Evolutionary conservation across 2,113 vertebrate genomes (phyloP), one percentile per base, ranked within the genome.

Genomic region (Otis tarda): DNA sequence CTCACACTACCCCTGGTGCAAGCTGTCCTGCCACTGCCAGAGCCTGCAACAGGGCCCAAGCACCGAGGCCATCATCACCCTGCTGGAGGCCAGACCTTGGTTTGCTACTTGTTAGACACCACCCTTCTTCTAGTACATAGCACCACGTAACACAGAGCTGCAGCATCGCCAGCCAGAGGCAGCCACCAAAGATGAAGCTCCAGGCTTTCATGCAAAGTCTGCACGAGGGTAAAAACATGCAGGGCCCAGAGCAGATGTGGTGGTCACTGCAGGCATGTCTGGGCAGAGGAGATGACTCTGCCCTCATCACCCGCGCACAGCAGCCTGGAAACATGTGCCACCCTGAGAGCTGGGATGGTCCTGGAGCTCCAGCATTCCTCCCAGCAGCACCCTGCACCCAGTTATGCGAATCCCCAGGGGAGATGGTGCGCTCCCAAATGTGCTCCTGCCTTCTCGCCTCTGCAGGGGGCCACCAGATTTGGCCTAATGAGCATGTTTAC

Each of bases 371-470:
- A 47, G 68, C 39, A 9, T 22, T 59, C 5, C 7, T 70, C 10
- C 45, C 3, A 0, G 4, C 30, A 14, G 68, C 75, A 69, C 12
- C 41, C 68, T 17, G 23, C 49, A 16, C 27, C 15, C 53, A 61
- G 20, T 25, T 1, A 0, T 5, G 6, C 1, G 1, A 30, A 27
- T 45, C n/a, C 33, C 57, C 27, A 7, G 14, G 28, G 67, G 22
- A 35, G 47, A 17, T 0, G 0, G 7, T 1, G 33, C 10, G 0
- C 43, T 76, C 57, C 68, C 63, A 71, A 33, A 25, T 2, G 1
- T 0, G 0, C 4, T 53, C 43, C 60, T 57, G 59, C 67, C 50
- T 64, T 24, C 69, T 59, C 0, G 1, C 14, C 41, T 79, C 41
- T 24, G 27, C 76, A 28, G 67, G 75, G 50, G 47, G 68, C 63